phyloP scores from a whole-genome alignment of 2,888 invertebrate genomes.

The Junonia oenone region DNA sequence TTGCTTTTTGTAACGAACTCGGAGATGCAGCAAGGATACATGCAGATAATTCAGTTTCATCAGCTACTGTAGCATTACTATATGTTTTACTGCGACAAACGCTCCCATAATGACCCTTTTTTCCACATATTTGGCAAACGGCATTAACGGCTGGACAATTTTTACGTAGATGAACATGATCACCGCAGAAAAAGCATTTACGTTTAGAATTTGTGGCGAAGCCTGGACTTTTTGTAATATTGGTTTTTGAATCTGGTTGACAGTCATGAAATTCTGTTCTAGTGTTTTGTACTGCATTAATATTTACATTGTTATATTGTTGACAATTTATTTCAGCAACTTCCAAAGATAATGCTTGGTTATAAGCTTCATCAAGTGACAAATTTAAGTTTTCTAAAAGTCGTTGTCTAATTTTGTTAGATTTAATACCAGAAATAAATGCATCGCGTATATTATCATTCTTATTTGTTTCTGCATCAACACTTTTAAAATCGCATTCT shows the following conservation, averaged over 20 bases:
- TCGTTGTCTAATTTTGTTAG: slow-evolving; percentile 11
- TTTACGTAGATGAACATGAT: background rate
- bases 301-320: background rate
- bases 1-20: too few species aligned
- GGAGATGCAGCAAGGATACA: too few species aligned
- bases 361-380: slow-evolving; percentile 13
- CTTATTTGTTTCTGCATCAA: slow-evolving; percentile 7
- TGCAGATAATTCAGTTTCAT: too few species aligned
- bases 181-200: background rate
- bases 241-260: background rate
- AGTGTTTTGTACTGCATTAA: background rate
- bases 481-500: slow-evolving; percentile 1
- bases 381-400: slow-evolving; percentile 11
- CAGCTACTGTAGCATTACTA: too few species aligned
- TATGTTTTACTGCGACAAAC: too few species aligned
- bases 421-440: slow-evolving; percentile 12
- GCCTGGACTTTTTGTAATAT: background rate
- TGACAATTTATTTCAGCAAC: slow-evolving; percentile 6
- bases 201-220: background rate
- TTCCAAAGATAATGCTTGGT: slow-evolving; percentile 13
- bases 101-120: too few species aligned
- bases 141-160: background rate
- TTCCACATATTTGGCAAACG: background rate
- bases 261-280: too few species aligned
- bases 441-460: slow-evolving; percentile 7